phyloP scores from a whole-genome alignment of 2,888 invertebrate genomes.

The Xanthostigma xanthostigma region DNA sequence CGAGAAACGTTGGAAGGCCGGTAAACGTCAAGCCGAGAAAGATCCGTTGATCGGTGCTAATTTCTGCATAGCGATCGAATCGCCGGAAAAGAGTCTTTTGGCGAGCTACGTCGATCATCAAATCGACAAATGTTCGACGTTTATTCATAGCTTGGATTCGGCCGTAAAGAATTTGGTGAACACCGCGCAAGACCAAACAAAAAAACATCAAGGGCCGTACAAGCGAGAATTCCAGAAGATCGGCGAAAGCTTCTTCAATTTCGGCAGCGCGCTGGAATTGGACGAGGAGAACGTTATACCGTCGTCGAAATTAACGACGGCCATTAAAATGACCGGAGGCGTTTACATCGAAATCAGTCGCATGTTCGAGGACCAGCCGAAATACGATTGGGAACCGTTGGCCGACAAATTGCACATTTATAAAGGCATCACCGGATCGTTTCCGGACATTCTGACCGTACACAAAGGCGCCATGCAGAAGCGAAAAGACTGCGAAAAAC shows the following conservation, averaged over 20 bases:
- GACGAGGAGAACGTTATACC: constrained; percentile 53
- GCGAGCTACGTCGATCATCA: constrained; percentile 64
- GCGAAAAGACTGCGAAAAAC: constrained; percentile 73
- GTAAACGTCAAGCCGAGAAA: constrained; percentile 88
- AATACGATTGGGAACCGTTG: constrained; percentile 79
- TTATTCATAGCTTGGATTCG: constrained; percentile 73
- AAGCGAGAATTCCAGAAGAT: constrained; percentile 84
- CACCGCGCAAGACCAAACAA: constrained; percentile 71
- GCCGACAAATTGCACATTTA: constrained; percentile 87
- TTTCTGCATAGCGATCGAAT: constrained; percentile 79
- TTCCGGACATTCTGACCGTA: constrained; percentile 79
- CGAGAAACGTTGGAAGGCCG: constrained; percentile 94
- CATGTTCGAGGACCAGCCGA: constrained; percentile 81
- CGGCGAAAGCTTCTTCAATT: constrained; percentile 69
- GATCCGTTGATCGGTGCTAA: constrained; percentile 82
- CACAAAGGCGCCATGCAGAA: constrained; percentile 85
- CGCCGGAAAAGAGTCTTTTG: constrained; percentile 64
- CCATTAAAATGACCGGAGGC: constrained; percentile 67
- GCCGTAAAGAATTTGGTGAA: constrained; percentile 71
- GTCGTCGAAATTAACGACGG: constrained; percentile 56
- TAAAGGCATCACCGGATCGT: constrained; percentile 78
- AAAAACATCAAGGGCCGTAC: constrained; percentile 71
- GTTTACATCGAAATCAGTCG: constrained; percentile 81
- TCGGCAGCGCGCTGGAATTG: constrained; percentile 71
- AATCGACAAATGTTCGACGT: constrained; percentile 69